Evolutionary conservation across 1,140 invertebrate species (phyloP), one percentile per base, ranked within the genome.

Genomic region (Habropoda laboriosa): DNA sequence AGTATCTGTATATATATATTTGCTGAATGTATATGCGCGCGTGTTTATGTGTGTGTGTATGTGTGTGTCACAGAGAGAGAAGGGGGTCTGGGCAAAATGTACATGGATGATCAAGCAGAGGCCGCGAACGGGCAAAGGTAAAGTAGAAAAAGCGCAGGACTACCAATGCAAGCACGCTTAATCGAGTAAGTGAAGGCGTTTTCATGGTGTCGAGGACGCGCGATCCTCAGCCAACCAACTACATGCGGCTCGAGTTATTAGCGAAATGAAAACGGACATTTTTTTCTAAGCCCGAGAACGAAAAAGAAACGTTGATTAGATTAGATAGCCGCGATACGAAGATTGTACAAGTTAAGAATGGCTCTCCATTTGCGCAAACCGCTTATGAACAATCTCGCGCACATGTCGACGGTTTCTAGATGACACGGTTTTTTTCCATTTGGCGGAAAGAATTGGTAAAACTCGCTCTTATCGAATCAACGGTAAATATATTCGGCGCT

Each of bases 91-190:
- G 61, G 35, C 21, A 16, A 27, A 24, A 45, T 64, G 61, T 55
- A 35, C 32, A 49, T 32, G 51, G 12, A 47, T 49, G 58, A 76
- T 60, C 73, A 84, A 85, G 70, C 57, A 78, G 45, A 82, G 76
- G 74, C 66, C 75, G 66, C 70, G 60, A 76, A 78, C 53, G 61
- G 74, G 72, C 70, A 68, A 70, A 82, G 60, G 72, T 72, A 72
- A 55, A 78, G 40, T 82, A 66, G 57, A 83, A 74, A 73, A 86
- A 86, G 80, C 80, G 68, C 77, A 75, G 77, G 57, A 75, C 77
- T 86, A 86, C 85, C 83, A 80, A 77, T 80, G 83, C 83, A 86
- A 86, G 83, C 85, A 86, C 77, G 80, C 83, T 40, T 47, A 58
- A 71, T 82, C 72, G 82, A 83, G 61, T 70, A 82, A 75, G 45